phyloP scores from a whole-genome alignment of 2,797 vertebrate species.

The Jordanella pulchra region DNA sequence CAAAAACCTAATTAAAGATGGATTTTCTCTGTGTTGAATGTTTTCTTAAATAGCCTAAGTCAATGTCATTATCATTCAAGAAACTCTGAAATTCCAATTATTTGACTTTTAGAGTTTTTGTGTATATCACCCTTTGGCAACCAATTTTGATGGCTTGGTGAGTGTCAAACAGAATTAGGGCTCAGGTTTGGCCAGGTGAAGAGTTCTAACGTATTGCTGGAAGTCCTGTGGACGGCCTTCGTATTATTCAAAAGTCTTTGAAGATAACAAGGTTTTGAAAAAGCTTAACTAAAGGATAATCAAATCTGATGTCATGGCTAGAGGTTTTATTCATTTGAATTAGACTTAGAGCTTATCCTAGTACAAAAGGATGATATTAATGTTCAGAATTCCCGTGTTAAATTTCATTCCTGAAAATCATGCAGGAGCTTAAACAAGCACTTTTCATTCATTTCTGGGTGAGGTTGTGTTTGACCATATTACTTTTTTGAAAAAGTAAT shows the following conservation, averaged over 20 bases:
- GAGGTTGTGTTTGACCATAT: neutral
- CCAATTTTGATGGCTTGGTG: slow-evolving; percentile 23
- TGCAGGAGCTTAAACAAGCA: neutral
- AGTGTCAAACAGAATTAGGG: slow-evolving; percentile 46
- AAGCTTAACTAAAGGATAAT: slow-evolving; percentile 24
- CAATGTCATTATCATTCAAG: slow-evolving; percentile 8
- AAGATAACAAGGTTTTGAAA: slow-evolving; percentile 39
- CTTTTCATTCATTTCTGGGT: neutral
- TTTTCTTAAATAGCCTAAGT: slow-evolving; percentile 14
- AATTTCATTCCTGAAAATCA: slow-evolving; percentile 13
- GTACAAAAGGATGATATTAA: neutral
- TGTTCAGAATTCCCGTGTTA: slow-evolving; percentile 4
- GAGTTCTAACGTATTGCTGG: slow-evolving; percentile 35
- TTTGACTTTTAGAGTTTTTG: slow-evolving; percentile 11
- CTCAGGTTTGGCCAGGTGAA: slow-evolving; percentile 40
- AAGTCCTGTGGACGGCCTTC: slow-evolving; percentile 40
- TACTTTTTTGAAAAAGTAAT: slow-evolving; percentile 27
- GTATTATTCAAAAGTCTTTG: slow-evolving; percentile 32
- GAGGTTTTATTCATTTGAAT: slow-evolving; percentile 12
- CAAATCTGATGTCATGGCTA: slow-evolving; percentile 25
- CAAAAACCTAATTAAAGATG: neutral
- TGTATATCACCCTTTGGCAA: slow-evolving; percentile 19
- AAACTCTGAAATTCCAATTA: neutral
- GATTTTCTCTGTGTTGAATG: slow-evolving; percentile 2
- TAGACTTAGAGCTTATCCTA: slow-evolving; percentile 10